Base-by-base conservation (phyloP, 1,140 invertebrate species). In the Lutraria rhynchaena region DNA sequence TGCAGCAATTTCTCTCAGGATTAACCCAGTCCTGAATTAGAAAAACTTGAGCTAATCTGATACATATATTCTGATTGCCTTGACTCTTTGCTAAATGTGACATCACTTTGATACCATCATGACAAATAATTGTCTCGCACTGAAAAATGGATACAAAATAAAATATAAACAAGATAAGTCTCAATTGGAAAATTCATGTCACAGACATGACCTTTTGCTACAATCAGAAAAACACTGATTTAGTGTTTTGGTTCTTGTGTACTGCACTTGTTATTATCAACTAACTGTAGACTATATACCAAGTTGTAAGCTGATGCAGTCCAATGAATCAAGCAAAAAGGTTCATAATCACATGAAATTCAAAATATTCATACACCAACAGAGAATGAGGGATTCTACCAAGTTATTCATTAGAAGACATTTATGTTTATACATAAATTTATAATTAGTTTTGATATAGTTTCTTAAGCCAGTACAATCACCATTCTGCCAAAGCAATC, bases 21-120 rank as follows among this genome's bases (percentile, higher is more conserved):
- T 65, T 84, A 4, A 89, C 82, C 88, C 88, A 89, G 74, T 89
- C 84, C 65, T 89, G 88, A 17, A 89, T 84, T 22, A 89, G 87
- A 55, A 89, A 88, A 3, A 86, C 87, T 77, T 89, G 88, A 29
- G 86, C 87, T n/a, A 89, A 67, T 15, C 83, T 53, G 17, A 86
- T 87, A 81, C 86, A 89, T 13, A 89, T 46, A 35, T 81, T 69
- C 46, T 84, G 78, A 44, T 86, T 67, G 24, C 81, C 60, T 53
- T 55, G 57, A 15, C 33, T 80, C 37, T 83, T 73, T 33, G 84
- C 83, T 13, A 88, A 67, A 24, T 84, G 81, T 49, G 69, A 82
- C 55, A 89, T 87, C 17, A 89, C 74, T 33, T 78, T 51, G 1
- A 89, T 78, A 46, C 83, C 84, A 60, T 87, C 83, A 46, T 86